Conservation (phyloP, 2,888 invertebrate genomes). For the Notocelia uddmanniana region DNA sequence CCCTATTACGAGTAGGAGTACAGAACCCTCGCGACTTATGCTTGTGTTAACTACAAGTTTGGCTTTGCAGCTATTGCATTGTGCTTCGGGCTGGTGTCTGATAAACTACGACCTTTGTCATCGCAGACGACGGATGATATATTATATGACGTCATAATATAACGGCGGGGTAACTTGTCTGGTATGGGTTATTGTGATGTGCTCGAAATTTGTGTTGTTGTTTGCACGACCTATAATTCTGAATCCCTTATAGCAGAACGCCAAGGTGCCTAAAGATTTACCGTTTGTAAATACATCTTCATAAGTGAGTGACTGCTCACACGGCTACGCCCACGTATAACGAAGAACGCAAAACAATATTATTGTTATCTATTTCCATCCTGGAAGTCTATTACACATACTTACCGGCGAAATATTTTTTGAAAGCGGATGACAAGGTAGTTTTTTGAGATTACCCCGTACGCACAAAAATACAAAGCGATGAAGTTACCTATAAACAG, state of each 20-base stretch:
- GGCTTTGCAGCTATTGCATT: slow-evolving; percentile 59
- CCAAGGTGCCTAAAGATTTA: background rate
- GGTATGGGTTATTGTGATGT: slow-evolving; percentile 38
- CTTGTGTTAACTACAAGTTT: slow-evolving; percentile 54
- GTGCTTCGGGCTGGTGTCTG: slow-evolving; percentile 53
- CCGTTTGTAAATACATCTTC: background rate
- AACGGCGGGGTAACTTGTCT: slow-evolving; percentile 36
- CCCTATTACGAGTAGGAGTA: slow-evolving; percentile 52
- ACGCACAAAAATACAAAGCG: no score
- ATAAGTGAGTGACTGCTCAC: background rate
- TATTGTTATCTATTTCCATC: no score
- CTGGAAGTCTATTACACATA: no score
- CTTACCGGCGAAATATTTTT: no score
- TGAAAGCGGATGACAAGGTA: no score
- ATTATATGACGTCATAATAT: slow-evolving; percentile 48
- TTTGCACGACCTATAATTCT: slow-evolving; percentile 12
- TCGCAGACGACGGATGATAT: slow-evolving; percentile 52
- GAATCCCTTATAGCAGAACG: background rate
- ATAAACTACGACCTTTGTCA: slow-evolving; percentile 51
- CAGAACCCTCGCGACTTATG: slow-evolving; percentile 55
- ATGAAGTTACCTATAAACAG: no score
- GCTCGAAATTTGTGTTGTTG: slow-evolving; percentile 25
- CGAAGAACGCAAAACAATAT: no score
- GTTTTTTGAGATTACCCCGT: no score
- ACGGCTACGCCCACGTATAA: no score